A percentile compares a stretch with the other conserved stretches of the same genome.
Evolutionary conservation across 2,888 invertebrate species (phyloP).

Genomic region (Ophion costatus): DNA sequence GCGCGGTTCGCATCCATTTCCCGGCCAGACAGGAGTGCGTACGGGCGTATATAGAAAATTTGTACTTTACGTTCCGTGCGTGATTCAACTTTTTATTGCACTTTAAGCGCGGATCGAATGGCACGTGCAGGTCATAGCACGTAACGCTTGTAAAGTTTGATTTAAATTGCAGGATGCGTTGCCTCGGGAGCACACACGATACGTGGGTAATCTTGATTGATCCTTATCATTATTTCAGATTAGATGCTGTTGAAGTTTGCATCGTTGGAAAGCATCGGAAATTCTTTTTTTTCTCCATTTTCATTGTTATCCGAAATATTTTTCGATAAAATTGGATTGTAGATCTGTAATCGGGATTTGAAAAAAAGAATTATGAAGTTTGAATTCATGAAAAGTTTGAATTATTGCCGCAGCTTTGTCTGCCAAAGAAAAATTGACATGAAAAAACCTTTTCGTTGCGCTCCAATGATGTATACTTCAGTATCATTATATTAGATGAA

Average conservation of each 20-base stretch:
- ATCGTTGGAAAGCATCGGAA: background rate
- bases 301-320: background rate
- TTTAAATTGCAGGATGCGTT: constrained; percentile 19
- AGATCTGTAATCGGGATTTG: background rate
- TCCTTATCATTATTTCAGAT: background rate
- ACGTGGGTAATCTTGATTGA: constrained; percentile 6
- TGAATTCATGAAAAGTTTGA: background rate
- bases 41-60: constrained; percentile 21
- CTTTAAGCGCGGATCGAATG: constrained; percentile 11
- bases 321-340: background rate
- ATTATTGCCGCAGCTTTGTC: background rate
- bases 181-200: background rate
- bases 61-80: constrained; percentile 36
- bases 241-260: background rate
- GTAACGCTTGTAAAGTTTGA: constrained; percentile 30
- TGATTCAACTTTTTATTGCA: constrained; percentile 52
- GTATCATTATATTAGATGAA: background rate
- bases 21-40: background rate
- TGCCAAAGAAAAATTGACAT: background rate
- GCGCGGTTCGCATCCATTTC: background rate
- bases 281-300: background rate
- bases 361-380: too few species aligned
- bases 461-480: background rate
- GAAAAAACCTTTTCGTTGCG: background rate
- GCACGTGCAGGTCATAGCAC: background rate